phyloP scores from a whole-genome alignment of 2,797 vertebrate genomes.

The Pelodytes ibericus region DNA sequence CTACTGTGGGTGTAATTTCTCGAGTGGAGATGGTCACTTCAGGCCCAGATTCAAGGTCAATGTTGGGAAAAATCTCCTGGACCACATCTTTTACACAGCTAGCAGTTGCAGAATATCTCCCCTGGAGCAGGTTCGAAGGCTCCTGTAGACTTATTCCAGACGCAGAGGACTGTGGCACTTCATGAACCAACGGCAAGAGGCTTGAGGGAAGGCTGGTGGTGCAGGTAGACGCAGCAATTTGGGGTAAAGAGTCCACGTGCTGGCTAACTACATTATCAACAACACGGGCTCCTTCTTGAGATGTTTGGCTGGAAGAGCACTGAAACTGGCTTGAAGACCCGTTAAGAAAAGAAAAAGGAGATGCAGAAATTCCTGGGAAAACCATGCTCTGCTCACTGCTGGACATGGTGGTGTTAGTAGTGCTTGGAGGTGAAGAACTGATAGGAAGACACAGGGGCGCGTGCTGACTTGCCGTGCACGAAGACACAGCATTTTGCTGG shows the following conservation, averaged over 20 bases:
- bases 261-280: not conserved
- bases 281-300: slow-evolving; percentile 59
- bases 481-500: slow-evolving; percentile 68
- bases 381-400: slow-evolving; percentile 56
- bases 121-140: slow-evolving; percentile 60
- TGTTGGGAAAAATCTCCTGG: slow-evolving; percentile 61
- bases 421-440: slow-evolving; percentile 71
- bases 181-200: slow-evolving; percentile 49
- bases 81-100: slow-evolving; percentile 61
- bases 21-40: slow-evolving; percentile 65
- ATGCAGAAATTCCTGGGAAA: slow-evolving; percentile 48
- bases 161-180: slow-evolving; percentile 56
- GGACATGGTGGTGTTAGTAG: slow-evolving; percentile 72
- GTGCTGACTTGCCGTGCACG: slow-evolving; percentile 73
- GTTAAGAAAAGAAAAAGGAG: slow-evolving; percentile 44
- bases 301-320: not conserved
- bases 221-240: slow-evolving; percentile 53
- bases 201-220: slow-evolving; percentile 55
- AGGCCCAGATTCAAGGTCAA: slow-evolving; percentile 65
- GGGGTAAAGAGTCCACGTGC: slow-evolving; percentile 24
- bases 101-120: slow-evolving; percentile 33
- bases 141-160: slow-evolving; percentile 53
- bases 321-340: slow-evolving; percentile 44
- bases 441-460: slow-evolving; percentile 74
- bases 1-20: slow-evolving; percentile 62